phyloP scores from a whole-genome alignment of 1,140 invertebrate genomes.

The Ceratoteleas bidentatus region DNA sequence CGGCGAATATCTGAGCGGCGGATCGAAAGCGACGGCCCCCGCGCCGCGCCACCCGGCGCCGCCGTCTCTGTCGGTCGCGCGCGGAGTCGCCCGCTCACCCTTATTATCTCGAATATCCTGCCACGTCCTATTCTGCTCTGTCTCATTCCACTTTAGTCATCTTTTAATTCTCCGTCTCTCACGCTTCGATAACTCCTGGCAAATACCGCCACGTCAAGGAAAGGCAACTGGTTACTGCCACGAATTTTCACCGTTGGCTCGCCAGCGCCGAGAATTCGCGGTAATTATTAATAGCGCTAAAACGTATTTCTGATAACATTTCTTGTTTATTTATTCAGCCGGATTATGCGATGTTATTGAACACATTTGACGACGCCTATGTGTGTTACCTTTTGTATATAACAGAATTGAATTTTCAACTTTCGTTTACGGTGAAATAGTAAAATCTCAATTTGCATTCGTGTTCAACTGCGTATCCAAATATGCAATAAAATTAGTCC shows the following conservation, averaged over 20 bases:
- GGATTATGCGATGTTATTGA: slow-evolving; percentile 5
- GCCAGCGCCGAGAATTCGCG: slow-evolving; percentile 35
- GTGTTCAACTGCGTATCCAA: slow-evolving; percentile 34
- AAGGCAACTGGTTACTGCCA: slow-evolving; percentile 67
- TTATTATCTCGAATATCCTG: slow-evolving; percentile 60
- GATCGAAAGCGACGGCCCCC: slow-evolving; percentile 73
- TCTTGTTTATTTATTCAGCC: slow-evolving; percentile 19
- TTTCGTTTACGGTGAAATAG: slow-evolving; percentile 25
- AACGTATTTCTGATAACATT: slow-evolving; percentile 27
- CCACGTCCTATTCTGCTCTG: slow-evolving; percentile 56
- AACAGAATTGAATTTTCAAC: slow-evolving; percentile 17
- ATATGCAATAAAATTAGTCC: slow-evolving; percentile 59
- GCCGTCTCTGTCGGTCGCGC: slow-evolving; percentile 49
- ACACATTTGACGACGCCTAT: neutral
- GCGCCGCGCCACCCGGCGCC: slow-evolving; percentile 40
- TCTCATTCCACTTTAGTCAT: slow-evolving; percentile 64
- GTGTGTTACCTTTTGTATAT: neutral
- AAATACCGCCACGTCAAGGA: slow-evolving; percentile 71
- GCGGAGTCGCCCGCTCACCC: slow-evolving; percentile 39
- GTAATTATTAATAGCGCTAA: slow-evolving; percentile 68
- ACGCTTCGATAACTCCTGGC: slow-evolving; percentile 72
- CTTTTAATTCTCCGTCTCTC: slow-evolving; percentile 75
- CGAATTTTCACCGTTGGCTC: slow-evolving; percentile 53
- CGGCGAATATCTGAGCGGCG: slow-evolving; percentile 75
- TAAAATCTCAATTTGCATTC: slow-evolving; percentile 42